Percentiles rank a stretch among this genome's conserved stretches.
phyloP scores from a whole-genome alignment of 2,888 invertebrate genomes.

The Synanthedon vespiformis region DNA sequence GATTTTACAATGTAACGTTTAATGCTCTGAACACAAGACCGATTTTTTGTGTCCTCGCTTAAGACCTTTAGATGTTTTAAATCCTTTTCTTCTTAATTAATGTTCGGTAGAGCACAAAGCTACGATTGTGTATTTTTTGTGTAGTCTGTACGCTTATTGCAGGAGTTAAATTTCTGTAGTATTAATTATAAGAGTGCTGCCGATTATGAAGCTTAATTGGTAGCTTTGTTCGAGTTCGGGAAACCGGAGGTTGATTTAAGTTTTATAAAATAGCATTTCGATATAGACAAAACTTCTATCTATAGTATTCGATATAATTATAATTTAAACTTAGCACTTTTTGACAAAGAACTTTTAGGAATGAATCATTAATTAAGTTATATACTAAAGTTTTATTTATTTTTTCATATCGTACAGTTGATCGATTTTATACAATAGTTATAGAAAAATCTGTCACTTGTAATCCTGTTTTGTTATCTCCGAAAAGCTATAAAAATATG shows the following conservation, averaged over 20 bases:
- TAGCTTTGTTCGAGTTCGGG: constrained; percentile 41
- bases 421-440: no score
- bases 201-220: constrained; percentile 55
- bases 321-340: not conserved
- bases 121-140: constrained; percentile 54
- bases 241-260: constrained; percentile 33
- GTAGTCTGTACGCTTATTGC: constrained; percentile 18
- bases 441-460: no score
- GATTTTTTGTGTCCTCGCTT: constrained; percentile 16
- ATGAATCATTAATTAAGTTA: no score
- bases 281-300: not conserved
- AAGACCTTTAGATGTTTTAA: constrained; percentile 29
- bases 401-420: no score
- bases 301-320: no score
- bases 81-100: constrained; percentile 55
- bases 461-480: no score
- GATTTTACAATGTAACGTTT: constrained; percentile 16
- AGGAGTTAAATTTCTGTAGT: constrained; percentile 53
- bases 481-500: no score
- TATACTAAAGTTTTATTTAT: no score
- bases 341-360: not conserved
- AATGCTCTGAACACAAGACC: constrained; percentile 14
- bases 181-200: constrained; percentile 54
- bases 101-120: constrained; percentile 57
- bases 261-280: constrained; percentile 29